phyloP scores from a whole-genome alignment of 2,113 vertebrate genomes.

The Origma solitaria region DNA sequence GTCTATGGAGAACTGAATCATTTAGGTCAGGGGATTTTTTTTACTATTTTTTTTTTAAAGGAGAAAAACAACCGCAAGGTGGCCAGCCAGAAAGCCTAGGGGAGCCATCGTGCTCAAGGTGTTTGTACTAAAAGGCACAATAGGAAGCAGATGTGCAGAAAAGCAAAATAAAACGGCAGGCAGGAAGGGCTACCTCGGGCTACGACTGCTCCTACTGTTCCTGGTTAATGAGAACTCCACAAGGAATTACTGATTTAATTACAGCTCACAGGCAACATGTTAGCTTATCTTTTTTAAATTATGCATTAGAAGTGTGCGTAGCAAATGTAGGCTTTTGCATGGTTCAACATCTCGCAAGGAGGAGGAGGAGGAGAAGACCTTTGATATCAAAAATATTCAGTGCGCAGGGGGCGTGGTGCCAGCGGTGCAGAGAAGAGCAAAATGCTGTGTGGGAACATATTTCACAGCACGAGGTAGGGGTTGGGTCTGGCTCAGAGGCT shows the following conservation, averaged over 20 bases:
- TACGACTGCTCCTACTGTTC: background rate
- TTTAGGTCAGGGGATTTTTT: background rate
- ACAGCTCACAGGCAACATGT: background rate
- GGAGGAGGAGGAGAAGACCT: background rate
- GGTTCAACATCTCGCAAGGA: background rate
- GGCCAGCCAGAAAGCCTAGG: constrained; percentile 19
- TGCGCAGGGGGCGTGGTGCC: background rate
- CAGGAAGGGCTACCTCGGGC: constrained; percentile 8
- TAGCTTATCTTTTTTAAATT: background rate
- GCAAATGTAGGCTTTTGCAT: background rate
- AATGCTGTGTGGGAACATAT: rapidly evolving
- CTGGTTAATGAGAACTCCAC: background rate
- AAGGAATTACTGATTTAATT: constrained; percentile 3
- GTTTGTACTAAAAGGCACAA: constrained; percentile 34
- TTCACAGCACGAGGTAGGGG: background rate
- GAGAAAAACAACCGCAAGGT: constrained; percentile 24
- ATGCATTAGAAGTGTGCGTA: background rate
- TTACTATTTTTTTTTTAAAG: constrained; percentile 3
- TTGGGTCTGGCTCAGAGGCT: background rate
- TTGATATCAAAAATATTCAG: background rate
- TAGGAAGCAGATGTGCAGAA: constrained; percentile 59
- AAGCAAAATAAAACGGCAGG: constrained; percentile 15
- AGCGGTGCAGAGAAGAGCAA: background rate
- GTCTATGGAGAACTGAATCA: background rate
- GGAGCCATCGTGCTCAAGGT: constrained; percentile 23